These are phyloP conservation scores for Acromyrmex heyeri DNA, from an alignment of 1,140 invertebrate genomes.

Conservation along the genomic window DNA sequence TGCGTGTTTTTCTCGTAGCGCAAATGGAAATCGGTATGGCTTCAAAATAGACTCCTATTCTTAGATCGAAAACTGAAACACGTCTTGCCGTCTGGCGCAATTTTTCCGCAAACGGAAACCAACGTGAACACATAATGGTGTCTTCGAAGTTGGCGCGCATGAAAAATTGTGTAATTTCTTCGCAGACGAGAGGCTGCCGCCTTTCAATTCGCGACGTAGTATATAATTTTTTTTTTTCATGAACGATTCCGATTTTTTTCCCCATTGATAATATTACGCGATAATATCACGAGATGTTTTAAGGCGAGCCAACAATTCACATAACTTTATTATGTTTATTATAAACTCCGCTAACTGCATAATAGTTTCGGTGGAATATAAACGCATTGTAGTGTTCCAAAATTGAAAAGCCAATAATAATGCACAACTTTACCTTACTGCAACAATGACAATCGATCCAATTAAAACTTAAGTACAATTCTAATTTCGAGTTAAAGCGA, in stretches of 20 bases:
- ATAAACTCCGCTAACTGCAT: conserved; percentile 43
- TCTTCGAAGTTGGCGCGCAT: not conserved
- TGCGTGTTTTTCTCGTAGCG: not conserved
- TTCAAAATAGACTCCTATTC: conserved; percentile 28
- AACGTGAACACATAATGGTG: not conserved
- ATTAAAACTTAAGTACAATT: conserved; percentile 65
- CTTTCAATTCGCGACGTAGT: not conserved
- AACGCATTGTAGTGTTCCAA: conserved; percentile 39
- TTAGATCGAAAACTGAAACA: conserved; percentile 40
- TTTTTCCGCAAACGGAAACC: conserved; percentile 24
- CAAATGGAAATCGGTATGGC: conserved; percentile 24
- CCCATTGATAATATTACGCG: too few relatives aligned
- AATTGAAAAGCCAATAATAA: conserved; percentile 60
- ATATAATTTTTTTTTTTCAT: not conserved
- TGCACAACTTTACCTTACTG: conserved; percentile 45
- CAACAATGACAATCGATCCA: conserved; percentile 62
- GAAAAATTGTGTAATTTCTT: conserved; percentile 35
- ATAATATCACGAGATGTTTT: not conserved
- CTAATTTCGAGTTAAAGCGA: conserved; percentile 60
- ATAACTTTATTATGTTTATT: conserved; percentile 47
- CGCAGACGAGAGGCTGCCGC: conserved; percentile 1
- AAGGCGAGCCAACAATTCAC: not conserved
- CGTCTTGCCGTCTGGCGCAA: conserved; percentile 4
- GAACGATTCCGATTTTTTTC: not conserved
- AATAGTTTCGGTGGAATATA: conserved; percentile 39